phyloP scores from a whole-genome alignment of 2,888 invertebrate species.

The Caenorhabditis sp. region DNA sequence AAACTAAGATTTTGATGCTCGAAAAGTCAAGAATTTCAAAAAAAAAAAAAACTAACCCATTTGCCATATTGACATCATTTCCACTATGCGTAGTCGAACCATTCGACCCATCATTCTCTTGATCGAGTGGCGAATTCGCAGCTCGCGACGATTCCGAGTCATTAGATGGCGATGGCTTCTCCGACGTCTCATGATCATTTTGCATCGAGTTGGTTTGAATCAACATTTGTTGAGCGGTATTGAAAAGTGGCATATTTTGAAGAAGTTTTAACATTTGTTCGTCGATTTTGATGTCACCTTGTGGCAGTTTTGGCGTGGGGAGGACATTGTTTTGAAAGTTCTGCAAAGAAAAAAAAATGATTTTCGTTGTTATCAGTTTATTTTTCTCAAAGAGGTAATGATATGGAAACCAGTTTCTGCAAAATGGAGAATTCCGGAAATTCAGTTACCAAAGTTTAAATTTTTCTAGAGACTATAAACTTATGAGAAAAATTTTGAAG shows the following conservation, averaged over 20 bases:
- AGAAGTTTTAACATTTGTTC: not conserved
- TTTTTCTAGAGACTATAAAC: too few species aligned
- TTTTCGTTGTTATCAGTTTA: too few species aligned
- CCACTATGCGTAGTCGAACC: not conserved
- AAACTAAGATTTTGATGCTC: too few species aligned
- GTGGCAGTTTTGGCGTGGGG: not conserved
- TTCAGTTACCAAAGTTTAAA: too few species aligned
- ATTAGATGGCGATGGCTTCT: conserved; percentile 5
- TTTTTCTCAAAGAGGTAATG: too few species aligned
- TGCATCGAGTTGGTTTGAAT: not conserved
- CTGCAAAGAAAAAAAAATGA: not conserved
- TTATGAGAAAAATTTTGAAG: too few species aligned
- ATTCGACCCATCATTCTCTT: not conserved
- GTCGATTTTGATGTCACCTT: not conserved
- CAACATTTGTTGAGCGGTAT: not conserved
- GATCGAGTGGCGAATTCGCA: not conserved
- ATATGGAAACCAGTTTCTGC: too few species aligned
- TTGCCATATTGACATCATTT: not conserved
- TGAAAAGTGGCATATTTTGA: not conserved
- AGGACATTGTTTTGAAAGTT: not conserved
- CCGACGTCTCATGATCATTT: not conserved
- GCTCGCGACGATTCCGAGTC: not conserved
- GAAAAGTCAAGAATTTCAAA: too few species aligned
- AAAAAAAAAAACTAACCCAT: not conserved
- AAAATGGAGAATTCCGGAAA: too few species aligned